Percentiles rank a stretch among this genome's conserved stretches.
These are phyloP conservation scores for Seriola aureovittata DNA, from an alignment of 2,113 vertebrate species.

Conservation along the genomic window DNA sequence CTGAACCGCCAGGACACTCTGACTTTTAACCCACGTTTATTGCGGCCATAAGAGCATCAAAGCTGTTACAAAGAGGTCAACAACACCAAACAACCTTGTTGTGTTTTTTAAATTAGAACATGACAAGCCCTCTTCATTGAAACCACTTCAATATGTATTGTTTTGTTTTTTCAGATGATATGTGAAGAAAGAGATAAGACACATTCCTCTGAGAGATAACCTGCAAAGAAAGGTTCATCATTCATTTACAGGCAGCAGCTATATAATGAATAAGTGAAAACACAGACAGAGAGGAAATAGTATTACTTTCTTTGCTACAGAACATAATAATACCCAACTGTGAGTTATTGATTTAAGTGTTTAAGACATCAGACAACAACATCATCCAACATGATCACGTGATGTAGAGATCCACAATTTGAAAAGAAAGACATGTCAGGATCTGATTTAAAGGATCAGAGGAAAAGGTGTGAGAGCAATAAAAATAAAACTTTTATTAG, in stretches of 20 bases:
- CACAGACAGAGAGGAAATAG: not conserved
- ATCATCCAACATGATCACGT: not conserved
- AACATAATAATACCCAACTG: not conserved
- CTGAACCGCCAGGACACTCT: not conserved
- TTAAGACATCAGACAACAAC: not conserved
- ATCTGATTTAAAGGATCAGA: not conserved
- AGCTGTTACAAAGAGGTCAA: constrained; percentile 11
- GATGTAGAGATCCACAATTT: not conserved
- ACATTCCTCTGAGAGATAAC: constrained; percentile 73
- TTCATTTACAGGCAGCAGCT: constrained; percentile 9
- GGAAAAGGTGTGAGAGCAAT: not conserved
- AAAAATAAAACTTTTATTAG: not conserved
- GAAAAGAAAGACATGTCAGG: no score
- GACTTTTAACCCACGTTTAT: constrained; percentile 50
- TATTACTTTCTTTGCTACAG: constrained; percentile 16
- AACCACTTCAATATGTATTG: not conserved
- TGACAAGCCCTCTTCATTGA: not conserved
- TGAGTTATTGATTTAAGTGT: constrained; percentile 16
- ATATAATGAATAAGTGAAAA: constrained; percentile 24
- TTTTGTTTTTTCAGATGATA: constrained; percentile 38
- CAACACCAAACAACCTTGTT: constrained; percentile 36
- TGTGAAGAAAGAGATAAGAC: constrained; percentile 64
- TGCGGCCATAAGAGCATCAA: constrained; percentile 33
- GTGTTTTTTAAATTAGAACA: constrained; percentile 35
- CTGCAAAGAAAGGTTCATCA: constrained; percentile 15